Evolutionary conservation across 2,888 invertebrate genomes (phyloP).

Genomic region (Ferrisia virgata): DNA sequence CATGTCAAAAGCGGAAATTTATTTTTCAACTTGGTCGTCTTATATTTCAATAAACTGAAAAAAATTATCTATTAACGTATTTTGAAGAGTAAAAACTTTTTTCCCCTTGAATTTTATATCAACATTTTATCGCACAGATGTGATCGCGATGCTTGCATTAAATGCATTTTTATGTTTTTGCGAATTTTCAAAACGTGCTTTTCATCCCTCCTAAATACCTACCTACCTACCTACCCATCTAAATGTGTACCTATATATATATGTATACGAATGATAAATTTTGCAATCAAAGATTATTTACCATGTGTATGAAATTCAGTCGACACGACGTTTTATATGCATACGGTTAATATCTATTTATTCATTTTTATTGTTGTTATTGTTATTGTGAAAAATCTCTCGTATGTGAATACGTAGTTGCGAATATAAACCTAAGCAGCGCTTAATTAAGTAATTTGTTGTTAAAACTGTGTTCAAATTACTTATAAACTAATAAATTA

Average conservation of each 20-base stretch:
- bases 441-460: too few species aligned
- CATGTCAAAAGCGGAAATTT: constrained; percentile 23
- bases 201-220: background rate
- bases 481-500: too few species aligned
- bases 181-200: background rate
- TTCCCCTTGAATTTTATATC: background rate
- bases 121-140: constrained; percentile 17
- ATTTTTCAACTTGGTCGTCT: constrained; percentile 31
- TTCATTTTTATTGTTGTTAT: too few species aligned
- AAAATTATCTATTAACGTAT: constrained; percentile 24
- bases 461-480: too few species aligned
- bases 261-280: background rate
- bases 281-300: background rate
- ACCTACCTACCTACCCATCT: too few species aligned
- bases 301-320: background rate
- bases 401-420: too few species aligned
- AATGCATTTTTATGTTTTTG: background rate
- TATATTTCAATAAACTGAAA: constrained; percentile 30
- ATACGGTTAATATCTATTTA: background rate
- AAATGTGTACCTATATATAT: too few species aligned
- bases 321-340: too few species aligned
- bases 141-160: background rate
- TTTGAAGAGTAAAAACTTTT: constrained; percentile 32
- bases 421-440: too few species aligned
- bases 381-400: too few species aligned